These are phyloP conservation scores for Mythimna lalbum DNA, from an alignment of 2,888 invertebrate species.

Conservation along the genomic window DNA sequence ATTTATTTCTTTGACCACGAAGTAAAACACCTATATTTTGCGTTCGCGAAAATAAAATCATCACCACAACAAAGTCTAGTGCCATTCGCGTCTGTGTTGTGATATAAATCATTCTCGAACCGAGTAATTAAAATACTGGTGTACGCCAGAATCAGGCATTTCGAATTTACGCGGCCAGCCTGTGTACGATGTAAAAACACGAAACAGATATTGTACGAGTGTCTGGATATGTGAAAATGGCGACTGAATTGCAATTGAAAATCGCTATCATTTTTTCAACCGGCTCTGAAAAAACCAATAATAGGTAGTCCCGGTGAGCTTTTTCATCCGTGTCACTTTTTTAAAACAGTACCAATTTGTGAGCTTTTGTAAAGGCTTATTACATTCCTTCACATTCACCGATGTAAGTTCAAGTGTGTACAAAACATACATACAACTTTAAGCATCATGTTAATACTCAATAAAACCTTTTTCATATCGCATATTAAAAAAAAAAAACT, in stretches of 20 bases:
- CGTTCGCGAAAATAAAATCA: slow-evolving; percentile 59
- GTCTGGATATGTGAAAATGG: slow-evolving; percentile 60
- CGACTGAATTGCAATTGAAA: slow-evolving; percentile 68
- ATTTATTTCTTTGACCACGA: slow-evolving; percentile 26
- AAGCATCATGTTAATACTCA: slow-evolving; percentile 16
- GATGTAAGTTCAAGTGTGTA: slow-evolving; percentile 23
- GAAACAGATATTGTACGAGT: slow-evolving; percentile 63
- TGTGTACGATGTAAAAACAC: slow-evolving; percentile 65
- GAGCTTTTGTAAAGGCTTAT: slow-evolving; percentile 9
- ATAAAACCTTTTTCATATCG: slow-evolving; percentile 33
- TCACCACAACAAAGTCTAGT: slow-evolving; percentile 62
- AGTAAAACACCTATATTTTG: neutral
- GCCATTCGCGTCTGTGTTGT: slow-evolving; percentile 70
- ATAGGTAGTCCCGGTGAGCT: slow-evolving; percentile 24
- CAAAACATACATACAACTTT: slow-evolving; percentile 2
- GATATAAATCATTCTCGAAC: slow-evolving; percentile 89
- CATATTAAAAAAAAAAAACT: slow-evolving; percentile 18
- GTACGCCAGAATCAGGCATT: slow-evolving; percentile 86
- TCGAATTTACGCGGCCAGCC: slow-evolving; percentile 78
- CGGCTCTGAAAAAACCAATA: slow-evolving; percentile 48
- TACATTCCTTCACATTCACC: slow-evolving; percentile 16
- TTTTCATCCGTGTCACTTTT: slow-evolving; percentile 21
- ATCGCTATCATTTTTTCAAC: slow-evolving; percentile 52
- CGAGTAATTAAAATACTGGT: slow-evolving; percentile 90
- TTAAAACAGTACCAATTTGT: slow-evolving; percentile 17